A percentile compares a stretch with the other conserved stretches of the same genome.
These are phyloP conservation scores for Triplophysa tibetana DNA, from an alignment of 2,113 vertebrate genomes.

Conservation along the genomic window DNA sequence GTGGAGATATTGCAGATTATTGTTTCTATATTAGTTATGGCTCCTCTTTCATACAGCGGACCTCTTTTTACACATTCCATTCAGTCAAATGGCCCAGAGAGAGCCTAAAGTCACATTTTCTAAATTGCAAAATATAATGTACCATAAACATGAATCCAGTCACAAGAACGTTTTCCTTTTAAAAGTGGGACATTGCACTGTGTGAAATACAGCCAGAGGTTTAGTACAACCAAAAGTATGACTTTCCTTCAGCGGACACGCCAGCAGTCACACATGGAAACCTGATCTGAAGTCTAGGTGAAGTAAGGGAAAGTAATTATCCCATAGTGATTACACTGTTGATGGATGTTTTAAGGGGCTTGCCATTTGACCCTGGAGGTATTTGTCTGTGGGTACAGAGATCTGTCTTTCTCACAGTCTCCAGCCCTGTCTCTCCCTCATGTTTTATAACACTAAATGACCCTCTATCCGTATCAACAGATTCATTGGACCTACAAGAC, in stretches of 20 bases:
- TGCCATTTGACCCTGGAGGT: slow-evolving; percentile 42
- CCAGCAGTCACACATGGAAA: slow-evolving; percentile 18
- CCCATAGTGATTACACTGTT: slow-evolving; percentile 33
- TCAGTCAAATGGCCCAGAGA: neutral
- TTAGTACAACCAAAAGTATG: neutral
- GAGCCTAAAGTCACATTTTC: neutral
- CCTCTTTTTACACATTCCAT: neutral
- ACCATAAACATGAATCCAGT: neutral
- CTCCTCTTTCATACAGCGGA: neutral
- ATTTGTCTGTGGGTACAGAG: slow-evolving; percentile 27
- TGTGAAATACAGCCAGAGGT: slow-evolving; percentile 1
- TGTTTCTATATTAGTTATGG: neutral
- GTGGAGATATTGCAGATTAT: neutral
- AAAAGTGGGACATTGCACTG: neutral
- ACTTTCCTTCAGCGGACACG: neutral
- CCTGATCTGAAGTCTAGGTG: slow-evolving; percentile 6
- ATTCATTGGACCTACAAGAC: slow-evolving; percentile 15
- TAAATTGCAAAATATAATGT: neutral
- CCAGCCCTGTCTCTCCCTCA: neutral
- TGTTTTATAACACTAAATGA: neutral
- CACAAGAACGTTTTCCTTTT: neutral
- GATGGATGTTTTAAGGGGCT: slow-evolving; percentile 41
- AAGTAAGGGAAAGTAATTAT: slow-evolving; percentile 34
- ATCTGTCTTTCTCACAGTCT: slow-evolving; percentile 9
- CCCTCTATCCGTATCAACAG: slow-evolving; percentile 1